Evolutionary conservation across 53 echinoderm and acorn worm species (phyloP).

Genomic region (Paelopatides confundens): DNA sequence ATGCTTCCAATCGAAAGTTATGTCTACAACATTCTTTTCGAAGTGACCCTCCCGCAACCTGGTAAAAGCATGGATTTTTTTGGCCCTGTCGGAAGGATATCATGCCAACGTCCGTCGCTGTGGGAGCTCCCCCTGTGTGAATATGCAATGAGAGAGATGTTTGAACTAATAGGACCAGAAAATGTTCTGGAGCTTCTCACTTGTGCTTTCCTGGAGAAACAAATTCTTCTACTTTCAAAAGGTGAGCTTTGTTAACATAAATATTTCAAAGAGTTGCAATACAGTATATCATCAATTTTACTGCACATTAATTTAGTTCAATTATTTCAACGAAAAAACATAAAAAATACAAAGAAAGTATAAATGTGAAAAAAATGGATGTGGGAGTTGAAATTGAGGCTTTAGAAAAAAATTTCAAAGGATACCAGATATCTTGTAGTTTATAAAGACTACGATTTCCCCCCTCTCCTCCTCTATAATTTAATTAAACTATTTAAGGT

Average conservation of each 20-base stretch:
- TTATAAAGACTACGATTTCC: too few relatives aligned
- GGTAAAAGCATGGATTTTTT: conserved; percentile 89
- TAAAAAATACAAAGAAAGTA: too few relatives aligned
- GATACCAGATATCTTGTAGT: too few relatives aligned
- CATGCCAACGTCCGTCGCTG: conserved; percentile 84
- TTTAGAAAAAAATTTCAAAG: too few relatives aligned
- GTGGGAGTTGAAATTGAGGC: too few relatives aligned
- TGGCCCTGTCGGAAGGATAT: conserved; percentile 66
- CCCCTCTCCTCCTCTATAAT: too few relatives aligned
- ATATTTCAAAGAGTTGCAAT: too few relatives aligned
- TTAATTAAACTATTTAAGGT: too few relatives aligned
- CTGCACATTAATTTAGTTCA: too few relatives aligned
- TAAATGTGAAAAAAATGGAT: too few relatives aligned
- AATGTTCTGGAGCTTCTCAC: conserved; percentile 88
- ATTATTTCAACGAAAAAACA: too few relatives aligned
- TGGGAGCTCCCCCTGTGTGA: conserved; percentile 92
- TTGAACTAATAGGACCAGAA: conserved; percentile 86
- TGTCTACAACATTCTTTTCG: conserved; percentile 94
- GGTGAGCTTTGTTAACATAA: conserved; percentile 61
- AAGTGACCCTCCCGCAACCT: conserved; percentile 84
- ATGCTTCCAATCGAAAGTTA: conserved; percentile 86
- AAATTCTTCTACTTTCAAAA: conserved; percentile 90
- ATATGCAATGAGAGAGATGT: conserved; percentile 76
- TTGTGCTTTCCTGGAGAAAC: conserved; percentile 91
- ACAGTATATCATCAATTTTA: too few relatives aligned